A percentile compares a stretch with the other conserved stretches of the same genome.
Conservation (phyloP, 2,113 vertebrate genomes). For the Zosterops japonicus region DNA sequence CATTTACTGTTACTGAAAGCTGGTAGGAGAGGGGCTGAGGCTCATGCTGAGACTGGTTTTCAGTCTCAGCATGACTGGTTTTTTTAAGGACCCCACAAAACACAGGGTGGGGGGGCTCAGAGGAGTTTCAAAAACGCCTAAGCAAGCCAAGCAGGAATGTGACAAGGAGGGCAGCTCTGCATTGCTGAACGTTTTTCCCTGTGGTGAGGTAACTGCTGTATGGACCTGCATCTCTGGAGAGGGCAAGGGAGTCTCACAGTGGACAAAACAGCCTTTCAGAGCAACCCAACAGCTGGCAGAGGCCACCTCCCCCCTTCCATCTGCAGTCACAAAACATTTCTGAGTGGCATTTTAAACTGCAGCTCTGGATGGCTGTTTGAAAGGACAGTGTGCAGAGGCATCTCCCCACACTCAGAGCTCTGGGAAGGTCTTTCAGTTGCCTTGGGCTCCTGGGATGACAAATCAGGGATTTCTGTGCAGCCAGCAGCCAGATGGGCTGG, state of each 20-base stretch:
- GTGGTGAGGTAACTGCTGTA: neutral
- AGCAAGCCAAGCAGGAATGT: neutral
- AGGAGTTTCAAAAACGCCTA: neutral
- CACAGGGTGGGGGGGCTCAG: neutral
- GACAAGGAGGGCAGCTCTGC: neutral
- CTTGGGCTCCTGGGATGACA: neutral
- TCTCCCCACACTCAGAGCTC: fast-evolving
- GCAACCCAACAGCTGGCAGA: neutral
- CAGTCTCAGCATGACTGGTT: neutral
- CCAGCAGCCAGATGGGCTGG: neutral
- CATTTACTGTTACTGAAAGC: neutral
- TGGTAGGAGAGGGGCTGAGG: neutral
- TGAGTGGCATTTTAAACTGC: neutral
- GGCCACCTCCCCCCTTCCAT: neutral
- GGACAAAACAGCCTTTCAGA: neutral
- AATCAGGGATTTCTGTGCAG: neutral
- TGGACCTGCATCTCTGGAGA: neutral
- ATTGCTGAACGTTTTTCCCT: neutral
- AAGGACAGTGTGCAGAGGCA: neutral
- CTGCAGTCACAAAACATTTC: neutral
- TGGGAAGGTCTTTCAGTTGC: neutral
- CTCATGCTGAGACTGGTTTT: neutral
- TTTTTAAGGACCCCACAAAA: neutral
- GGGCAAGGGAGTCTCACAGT: neutral
- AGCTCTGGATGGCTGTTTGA: neutral